These are phyloP conservation scores for Perca flavescens DNA, from an alignment of 2,113 vertebrate species.

Conservation along the genomic window DNA sequence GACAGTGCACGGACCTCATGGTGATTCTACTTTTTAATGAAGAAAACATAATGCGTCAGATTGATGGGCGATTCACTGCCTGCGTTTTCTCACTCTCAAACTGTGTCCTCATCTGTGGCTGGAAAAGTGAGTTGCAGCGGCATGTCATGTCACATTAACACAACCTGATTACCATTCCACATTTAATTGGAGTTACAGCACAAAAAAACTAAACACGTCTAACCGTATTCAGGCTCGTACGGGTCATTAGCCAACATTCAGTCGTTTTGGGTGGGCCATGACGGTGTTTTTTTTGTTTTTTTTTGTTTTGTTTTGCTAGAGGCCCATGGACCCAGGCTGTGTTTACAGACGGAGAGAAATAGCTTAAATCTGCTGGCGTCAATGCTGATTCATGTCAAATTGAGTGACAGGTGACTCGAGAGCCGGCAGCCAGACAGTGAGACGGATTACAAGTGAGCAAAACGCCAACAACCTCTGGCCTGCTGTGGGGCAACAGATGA, in stretches of 20 bases:
- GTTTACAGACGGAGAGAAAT: slow-evolving; percentile 79
- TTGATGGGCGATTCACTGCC: slow-evolving; percentile 21
- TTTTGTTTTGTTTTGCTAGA: slow-evolving; percentile 50
- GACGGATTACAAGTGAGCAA: slow-evolving; percentile 86
- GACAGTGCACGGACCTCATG: background rate
- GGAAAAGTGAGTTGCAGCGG: slow-evolving; percentile 51
- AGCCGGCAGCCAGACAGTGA: slow-evolving; percentile 81
- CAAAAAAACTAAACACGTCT: slow-evolving; percentile 43
- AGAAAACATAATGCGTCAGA: slow-evolving; percentile 7
- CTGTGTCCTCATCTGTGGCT: slow-evolving; percentile 39
- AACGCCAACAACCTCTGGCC: slow-evolving; percentile 87
- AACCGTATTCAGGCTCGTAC: slow-evolving; percentile 35
- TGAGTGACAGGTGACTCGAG: slow-evolving; percentile 88
- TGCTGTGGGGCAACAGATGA: slow-evolving; percentile 84
- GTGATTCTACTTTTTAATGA: background rate
- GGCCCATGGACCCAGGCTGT: slow-evolving; percentile 61
- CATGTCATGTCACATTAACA: slow-evolving; percentile 67
- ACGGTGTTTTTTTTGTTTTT: slow-evolving; percentile 17
- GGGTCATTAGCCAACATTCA: slow-evolving; percentile 53
- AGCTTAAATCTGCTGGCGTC: slow-evolving; percentile 80
- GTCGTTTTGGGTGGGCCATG: slow-evolving; percentile 46
- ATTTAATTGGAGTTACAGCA: slow-evolving; percentile 64
- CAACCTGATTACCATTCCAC: slow-evolving; percentile 57
- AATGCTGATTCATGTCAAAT: slow-evolving; percentile 81
- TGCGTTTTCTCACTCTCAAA: background rate